Evolutionary conservation across 1,140 invertebrate genomes (phyloP), one percentile per base, ranked within the genome.

Genomic region (Eulimnadia texana): DNA sequence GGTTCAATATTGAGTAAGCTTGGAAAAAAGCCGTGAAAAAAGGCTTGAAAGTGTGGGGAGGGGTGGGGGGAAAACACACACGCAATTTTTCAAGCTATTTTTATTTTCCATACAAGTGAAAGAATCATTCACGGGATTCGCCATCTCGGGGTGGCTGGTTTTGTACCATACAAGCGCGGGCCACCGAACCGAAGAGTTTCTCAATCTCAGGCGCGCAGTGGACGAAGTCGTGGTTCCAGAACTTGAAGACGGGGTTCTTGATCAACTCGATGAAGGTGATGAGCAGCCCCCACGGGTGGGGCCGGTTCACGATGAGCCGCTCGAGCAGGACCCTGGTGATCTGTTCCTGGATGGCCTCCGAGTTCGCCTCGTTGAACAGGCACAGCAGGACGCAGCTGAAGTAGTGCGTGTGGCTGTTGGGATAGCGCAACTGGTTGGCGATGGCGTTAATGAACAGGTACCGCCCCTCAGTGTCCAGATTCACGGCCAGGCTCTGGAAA

Each of bases 221-320:
- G 0, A 99, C 95, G 78, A 99, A 99, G 66, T 99, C 94, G 71
- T 99, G 94, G 58, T 85, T 84, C 95, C 95, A 99, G 74, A 99
- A 99, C 74, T 97, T 96, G 77, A 97, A 99, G n/a, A 84, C 85
- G 11, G 90, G 91, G 77, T 99, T 99, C 71, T 98, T 98, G 67
- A 99, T 98, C 19, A 99, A 79, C 75, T 99, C 96, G 67, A 98
- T 98, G 73, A 99, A 99, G 0, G 97, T 99, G 53, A 99, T 95
- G 3, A 99, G 78, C 10, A 99, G 76, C 27, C 97, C 97, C 97
- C 97, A 99, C 1, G 97, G 97, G 77, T 99, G 96, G 9, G 97
- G 97, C 63, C 96, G 79, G 72, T 98, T 98, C 0, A 98, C 94
- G 64, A 99, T 98, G 19, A 99, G 78, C 68, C 97, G 78, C 72